These are phyloP conservation scores for Dicaeum eximium DNA, from an alignment of 2,113 vertebrate genomes.

Conservation along the genomic window DNA sequence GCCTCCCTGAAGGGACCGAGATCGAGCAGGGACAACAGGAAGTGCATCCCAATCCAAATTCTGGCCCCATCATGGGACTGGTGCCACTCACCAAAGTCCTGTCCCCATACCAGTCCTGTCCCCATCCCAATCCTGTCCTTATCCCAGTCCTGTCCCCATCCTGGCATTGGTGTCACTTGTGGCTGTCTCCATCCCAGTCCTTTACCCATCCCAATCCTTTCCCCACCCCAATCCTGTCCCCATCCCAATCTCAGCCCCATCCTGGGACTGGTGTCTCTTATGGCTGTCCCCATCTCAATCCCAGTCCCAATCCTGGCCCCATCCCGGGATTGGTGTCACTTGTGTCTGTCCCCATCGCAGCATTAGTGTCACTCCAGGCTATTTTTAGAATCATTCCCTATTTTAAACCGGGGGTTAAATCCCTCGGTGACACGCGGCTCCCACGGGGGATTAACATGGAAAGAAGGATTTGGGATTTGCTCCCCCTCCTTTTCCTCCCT, in stretches of 20 bases:
- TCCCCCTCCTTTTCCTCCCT: not conserved
- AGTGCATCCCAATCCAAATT: not conserved
- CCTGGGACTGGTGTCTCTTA: not conserved
- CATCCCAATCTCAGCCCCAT: not conserved
- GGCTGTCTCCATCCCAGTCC: not conserved
- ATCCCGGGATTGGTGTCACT: not conserved
- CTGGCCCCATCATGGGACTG: not conserved
- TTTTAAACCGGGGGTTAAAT: not conserved
- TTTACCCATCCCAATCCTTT: not conserved
- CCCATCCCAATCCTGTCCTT: not conserved
- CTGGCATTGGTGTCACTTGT: no score
- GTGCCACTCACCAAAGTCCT: rapidly evolving
- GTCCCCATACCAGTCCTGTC: no score
- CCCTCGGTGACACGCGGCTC: not conserved
- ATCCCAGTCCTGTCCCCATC: not conserved
- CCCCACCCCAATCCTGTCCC: no score
- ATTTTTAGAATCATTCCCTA: not conserved
- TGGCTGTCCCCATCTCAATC: not conserved
- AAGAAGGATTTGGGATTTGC: not conserved
- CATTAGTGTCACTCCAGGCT: not conserved
- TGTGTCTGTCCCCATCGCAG: rapidly evolving
- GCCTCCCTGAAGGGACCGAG: rapidly evolving
- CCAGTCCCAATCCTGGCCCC: not conserved
- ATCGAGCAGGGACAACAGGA: not conserved
- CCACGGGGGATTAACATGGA: not conserved